Conservation (phyloP, 37 sponge, comb jelly and placozoan species). For the Cladorhizidae sp. region DNA sequence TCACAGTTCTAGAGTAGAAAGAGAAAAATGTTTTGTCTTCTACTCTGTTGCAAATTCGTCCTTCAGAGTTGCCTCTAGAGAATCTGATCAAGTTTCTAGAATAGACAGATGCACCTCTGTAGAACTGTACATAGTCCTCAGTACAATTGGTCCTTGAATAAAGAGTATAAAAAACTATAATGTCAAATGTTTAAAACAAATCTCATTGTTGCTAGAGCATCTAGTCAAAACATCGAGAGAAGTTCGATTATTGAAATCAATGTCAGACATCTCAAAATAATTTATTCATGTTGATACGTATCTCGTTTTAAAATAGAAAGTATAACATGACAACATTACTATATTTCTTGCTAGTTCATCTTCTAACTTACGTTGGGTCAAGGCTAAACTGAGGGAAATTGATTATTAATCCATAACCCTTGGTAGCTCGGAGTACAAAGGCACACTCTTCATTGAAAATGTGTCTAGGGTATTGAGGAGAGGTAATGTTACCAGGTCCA, state of each 20-base stretch:
- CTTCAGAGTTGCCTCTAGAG: neutral
- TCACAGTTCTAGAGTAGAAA: neutral
- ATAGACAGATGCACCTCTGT: neutral
- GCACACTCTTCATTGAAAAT: constrained; percentile 31
- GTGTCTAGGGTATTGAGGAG: constrained; percentile 43
- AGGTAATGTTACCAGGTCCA: neutral
- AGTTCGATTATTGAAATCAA: too few species aligned
- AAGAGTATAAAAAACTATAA: too few species aligned
- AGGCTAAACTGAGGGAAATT: neutral
- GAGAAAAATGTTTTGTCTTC: too few species aligned
- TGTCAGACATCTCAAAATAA: too few species aligned
- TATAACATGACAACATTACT: too few species aligned
- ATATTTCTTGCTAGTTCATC: too few species aligned
- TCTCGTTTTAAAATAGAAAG: too few species aligned
- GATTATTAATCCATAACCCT: constrained; percentile 33
- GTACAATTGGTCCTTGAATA: constrained; percentile 7
- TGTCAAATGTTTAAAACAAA: too few species aligned
- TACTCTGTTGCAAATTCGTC: neutral
- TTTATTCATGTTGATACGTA: too few species aligned
- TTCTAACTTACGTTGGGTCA: constrained; percentile 4
- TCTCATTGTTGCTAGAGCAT: too few species aligned
- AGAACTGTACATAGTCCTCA: constrained; percentile 7
- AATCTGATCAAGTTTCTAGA: neutral
- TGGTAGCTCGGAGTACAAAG: constrained; percentile 35
- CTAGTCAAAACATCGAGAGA: too few species aligned